Percentiles rank a stretch among this genome's conserved stretches.
Evolutionary conservation across 2,888 invertebrate genomes (phyloP).

Genomic region (Yponomeuta cagnagella): DNA sequence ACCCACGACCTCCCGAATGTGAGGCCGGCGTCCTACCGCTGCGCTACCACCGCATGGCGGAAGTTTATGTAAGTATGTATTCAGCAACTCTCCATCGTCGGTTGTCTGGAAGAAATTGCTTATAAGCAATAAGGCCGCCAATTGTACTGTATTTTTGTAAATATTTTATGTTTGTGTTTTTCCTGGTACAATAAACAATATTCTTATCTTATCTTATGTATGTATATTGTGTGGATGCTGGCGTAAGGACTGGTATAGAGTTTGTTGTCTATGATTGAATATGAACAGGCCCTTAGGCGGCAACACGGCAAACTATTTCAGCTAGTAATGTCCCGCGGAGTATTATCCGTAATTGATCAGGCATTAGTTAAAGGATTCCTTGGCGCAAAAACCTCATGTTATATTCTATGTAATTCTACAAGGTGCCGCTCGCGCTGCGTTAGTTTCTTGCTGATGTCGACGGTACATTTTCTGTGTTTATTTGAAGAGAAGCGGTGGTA

Average conservation of each 20-base stretch:
- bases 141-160: no score
- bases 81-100: no score
- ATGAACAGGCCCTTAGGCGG: background rate
- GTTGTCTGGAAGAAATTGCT: no score
- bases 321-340: conserved; percentile 8
- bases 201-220: no score
- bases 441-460: background rate
- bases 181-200: no score
- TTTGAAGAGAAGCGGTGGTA: background rate
- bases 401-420: background rate
- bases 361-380: conserved; percentile 12
- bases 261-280: background rate
- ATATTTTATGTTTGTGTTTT: no score
- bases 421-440: background rate
- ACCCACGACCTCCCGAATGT: no score
- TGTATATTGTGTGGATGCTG: no score
- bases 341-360: conserved; percentile 17
- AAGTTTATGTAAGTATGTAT: background rate
- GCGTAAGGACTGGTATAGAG: no score
- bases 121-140: no score
- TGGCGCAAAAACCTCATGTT: conserved; percentile 8
- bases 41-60: background rate
- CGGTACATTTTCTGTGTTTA: background rate
- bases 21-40: no score
- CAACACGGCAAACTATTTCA: background rate